Conservation (phyloP, 2,113 vertebrate genomes). For the Eonycteris spelaea region DNA sequence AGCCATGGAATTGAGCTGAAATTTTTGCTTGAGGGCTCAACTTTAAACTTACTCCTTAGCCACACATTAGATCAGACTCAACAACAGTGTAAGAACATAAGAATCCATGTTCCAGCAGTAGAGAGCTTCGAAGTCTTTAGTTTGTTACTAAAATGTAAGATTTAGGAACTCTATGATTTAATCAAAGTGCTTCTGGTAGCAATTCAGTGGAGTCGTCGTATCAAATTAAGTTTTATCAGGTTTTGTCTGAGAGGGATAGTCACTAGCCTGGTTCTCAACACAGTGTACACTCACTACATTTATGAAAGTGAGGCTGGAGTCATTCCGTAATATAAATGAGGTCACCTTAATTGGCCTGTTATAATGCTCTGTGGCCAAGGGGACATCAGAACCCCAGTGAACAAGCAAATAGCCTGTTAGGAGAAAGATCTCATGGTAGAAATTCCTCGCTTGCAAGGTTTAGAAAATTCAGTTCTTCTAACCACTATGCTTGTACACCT, state of each 20-base stretch:
- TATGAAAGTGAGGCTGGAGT: neutral
- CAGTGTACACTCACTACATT: neutral
- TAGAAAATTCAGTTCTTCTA: conserved; percentile 16
- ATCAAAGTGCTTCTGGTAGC: conserved; percentile 51
- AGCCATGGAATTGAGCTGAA: neutral
- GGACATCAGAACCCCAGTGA: neutral
- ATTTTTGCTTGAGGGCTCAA: conserved; percentile 8
- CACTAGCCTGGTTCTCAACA: neutral
- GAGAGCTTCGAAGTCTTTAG: neutral
- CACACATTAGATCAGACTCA: neutral
- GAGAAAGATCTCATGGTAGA: neutral
- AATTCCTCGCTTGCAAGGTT: conserved; percentile 1
- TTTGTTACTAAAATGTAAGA: conserved; percentile 26
- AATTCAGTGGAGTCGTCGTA: conserved; percentile 27
- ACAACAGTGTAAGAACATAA: neutral
- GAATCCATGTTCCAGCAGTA: neutral
- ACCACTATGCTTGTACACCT: too few relatives aligned
- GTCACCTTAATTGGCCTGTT: neutral
- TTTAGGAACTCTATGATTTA: conserved; percentile 32
- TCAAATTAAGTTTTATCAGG: conserved; percentile 47
- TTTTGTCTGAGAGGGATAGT: neutral
- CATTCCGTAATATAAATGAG: neutral
- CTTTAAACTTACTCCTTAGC: neutral
- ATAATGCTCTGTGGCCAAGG: neutral
- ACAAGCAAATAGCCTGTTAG: neutral